These are phyloP conservation scores for Benthosema pterotum DNA, from an alignment of 2,797 vertebrate genomes.

Conservation along the genomic window DNA sequence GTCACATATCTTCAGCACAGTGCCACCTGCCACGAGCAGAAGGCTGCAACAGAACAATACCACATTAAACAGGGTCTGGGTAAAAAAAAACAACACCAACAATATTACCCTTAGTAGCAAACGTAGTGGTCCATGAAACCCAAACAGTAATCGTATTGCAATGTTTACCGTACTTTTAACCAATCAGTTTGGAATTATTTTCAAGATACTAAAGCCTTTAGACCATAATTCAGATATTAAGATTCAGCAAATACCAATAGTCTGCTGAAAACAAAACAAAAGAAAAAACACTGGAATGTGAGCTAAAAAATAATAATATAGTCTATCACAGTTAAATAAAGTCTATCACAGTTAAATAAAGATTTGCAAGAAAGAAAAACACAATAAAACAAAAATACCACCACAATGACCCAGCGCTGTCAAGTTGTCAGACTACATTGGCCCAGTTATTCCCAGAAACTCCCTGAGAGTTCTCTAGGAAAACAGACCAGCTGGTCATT, in stretches of 20 bases:
- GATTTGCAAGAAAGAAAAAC: neutral
- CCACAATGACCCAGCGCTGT: slow-evolving; percentile 5
- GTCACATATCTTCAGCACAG: slow-evolving; percentile 98
- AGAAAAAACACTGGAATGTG: no score
- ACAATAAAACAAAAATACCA: neutral
- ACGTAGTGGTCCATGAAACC: neutral
- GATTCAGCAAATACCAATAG: no score
- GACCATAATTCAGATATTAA: no score
- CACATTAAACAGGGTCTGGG: neutral
- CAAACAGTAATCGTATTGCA: neutral
- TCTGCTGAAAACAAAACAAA: no score
- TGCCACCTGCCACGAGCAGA: slow-evolving; percentile 94
- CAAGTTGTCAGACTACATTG: slow-evolving; percentile 15
- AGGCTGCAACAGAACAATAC: slow-evolving; percentile 76
- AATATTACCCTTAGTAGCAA: neutral
- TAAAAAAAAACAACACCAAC: neutral
- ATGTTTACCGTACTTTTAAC: no score
- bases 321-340: no score
- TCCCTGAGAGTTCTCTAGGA: slow-evolving; percentile 48
- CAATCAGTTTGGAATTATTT: no score
- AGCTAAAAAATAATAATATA: no score
- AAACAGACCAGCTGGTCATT: slow-evolving; percentile 44
- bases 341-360: no score
- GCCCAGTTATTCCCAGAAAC: slow-evolving; percentile 51
- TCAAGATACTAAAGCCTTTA: no score